Base-by-base conservation (phyloP, 2,888 invertebrate genomes). In the Athripsodes cinereus region DNA sequence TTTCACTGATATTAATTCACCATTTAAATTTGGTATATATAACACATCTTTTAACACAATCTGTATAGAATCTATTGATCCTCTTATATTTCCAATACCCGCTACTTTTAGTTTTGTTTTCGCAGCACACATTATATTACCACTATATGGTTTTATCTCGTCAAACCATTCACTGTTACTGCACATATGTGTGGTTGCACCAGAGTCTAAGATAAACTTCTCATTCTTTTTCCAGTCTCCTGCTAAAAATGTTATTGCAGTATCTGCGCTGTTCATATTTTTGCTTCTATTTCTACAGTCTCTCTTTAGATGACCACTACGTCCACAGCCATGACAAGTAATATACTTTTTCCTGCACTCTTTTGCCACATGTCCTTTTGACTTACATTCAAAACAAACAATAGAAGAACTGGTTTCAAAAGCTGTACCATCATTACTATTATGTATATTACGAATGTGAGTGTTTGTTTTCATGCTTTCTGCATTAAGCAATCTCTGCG, bases 101-200 rank as follows among this genome's bases (percentile, higher is more conserved):
- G 46, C 46, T 46, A 46, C 46, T 46, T 46, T 46, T 46, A 46
- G 18, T 18, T 8, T 46, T 16, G 46, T 46, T 46, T 46, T 46
- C 6, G 46, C 8, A 46, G 46, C 46, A 46, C 46, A 46, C 46
- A 18, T 46, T 16, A 46, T 46, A 18, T 11, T 46, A 16, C 46
- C 46, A 46, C 46, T 46, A 18, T 46, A 18, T 16, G 46, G 46
- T 46, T 46, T 46, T 46, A 46, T 46, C n/a, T 46, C 46, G 5
- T 46, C 46, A 46, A 46, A 46, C 46, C 46, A 46, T 46, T 46
- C 46, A 46, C 46, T 46, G 18, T 46, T 11, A 18, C 46, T 46
- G 46, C 46, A 16, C 46, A 46, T 46, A 46, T 46, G 46, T 11
- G 46, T 18, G 18, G 46, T 46, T 11, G 46, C 46, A 16, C 46